Percentiles rank a stretch among this genome's conserved stretches.
Conservation (phyloP, 2,888 invertebrate genomes). For the Trileptium ribeirensis region DNA sequence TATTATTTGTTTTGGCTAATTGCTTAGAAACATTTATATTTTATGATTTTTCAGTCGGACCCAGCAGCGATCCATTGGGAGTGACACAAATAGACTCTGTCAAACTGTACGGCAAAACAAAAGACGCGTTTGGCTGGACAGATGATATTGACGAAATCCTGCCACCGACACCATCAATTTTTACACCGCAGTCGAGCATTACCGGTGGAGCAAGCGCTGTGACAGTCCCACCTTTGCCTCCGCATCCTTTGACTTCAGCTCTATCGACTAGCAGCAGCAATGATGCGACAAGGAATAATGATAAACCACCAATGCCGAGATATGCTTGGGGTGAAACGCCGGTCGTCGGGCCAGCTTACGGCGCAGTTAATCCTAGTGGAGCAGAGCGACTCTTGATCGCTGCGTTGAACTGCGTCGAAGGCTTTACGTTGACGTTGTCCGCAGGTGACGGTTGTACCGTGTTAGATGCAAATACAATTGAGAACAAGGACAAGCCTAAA, state of each 20-base stretch:
- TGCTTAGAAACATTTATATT: neutral
- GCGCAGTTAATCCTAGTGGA: neutral
- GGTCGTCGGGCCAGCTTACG: neutral
- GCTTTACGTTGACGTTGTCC: neutral
- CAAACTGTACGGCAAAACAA: slow-evolving; percentile 83
- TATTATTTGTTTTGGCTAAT: too few species aligned
- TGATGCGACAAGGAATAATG: neutral
- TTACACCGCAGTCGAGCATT: neutral
- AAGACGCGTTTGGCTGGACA: slow-evolving; percentile 92
- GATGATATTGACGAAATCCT: slow-evolving; percentile 75
- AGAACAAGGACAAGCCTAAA: neutral
- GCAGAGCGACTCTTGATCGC: neutral
- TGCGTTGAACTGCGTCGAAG: neutral
- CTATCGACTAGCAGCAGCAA: neutral
- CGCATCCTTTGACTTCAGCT: neutral
- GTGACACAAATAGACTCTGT: slow-evolving; percentile 88
- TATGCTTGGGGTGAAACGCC: slow-evolving; percentile 12
- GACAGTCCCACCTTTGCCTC: neutral
- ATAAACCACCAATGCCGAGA: neutral
- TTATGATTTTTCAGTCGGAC: slow-evolving; percentile 50
- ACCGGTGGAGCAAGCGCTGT: neutral
- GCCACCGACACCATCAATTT: neutral
- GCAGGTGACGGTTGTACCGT: too few species aligned
- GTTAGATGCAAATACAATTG: too few species aligned
- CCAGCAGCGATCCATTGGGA: slow-evolving; percentile 61